These are phyloP conservation scores for Drosophila mayaguana DNA, from an alignment of 2,888 invertebrate species.

Conservation along the genomic window DNA sequence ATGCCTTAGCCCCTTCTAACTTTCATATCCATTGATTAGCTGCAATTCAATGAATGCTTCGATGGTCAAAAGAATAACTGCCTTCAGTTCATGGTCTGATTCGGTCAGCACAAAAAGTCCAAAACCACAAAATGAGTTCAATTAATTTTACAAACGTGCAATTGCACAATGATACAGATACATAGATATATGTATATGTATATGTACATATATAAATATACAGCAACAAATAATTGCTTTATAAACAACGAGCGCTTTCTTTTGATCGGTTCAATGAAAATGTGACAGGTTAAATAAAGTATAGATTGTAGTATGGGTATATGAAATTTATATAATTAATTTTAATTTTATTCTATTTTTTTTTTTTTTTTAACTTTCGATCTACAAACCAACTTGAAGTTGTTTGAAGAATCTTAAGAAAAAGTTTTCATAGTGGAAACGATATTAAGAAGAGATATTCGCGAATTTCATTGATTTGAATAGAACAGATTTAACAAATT, in stretches of 20 bases:
- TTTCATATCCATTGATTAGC: background rate
- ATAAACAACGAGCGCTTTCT: slow-evolving; percentile 14
- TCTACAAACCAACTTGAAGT: too few relatives aligned
- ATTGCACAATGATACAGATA: background rate
- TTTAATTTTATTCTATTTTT: too few relatives aligned
- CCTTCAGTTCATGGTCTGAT: slow-evolving; percentile 38
- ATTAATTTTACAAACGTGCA: slow-evolving; percentile 21
- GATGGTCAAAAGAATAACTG: slow-evolving; percentile 26
- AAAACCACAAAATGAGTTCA: slow-evolving; percentile 12
- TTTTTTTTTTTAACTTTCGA: too few relatives aligned
- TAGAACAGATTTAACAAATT: too few relatives aligned
- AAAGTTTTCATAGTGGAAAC: too few relatives aligned
- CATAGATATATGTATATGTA: background rate
- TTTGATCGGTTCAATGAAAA: slow-evolving; percentile 18
- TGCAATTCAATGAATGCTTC: slow-evolving; percentile 15
- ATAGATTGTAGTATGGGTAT: background rate
- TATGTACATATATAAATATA: background rate
- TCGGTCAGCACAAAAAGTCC: slow-evolving; percentile 16
- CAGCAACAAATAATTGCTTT: slow-evolving; percentile 11
- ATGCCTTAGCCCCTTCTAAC: too few relatives aligned
- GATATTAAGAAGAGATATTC: too few relatives aligned
- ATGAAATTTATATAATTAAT: background rate
- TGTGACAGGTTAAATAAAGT: slow-evolving; percentile 6
- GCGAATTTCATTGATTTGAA: too few relatives aligned
- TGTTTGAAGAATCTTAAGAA: background rate